Evolutionary conservation across 2,888 invertebrate genomes (phyloP), one percentile per base, ranked within the genome.

Genomic region (Troilus luridus): DNA sequence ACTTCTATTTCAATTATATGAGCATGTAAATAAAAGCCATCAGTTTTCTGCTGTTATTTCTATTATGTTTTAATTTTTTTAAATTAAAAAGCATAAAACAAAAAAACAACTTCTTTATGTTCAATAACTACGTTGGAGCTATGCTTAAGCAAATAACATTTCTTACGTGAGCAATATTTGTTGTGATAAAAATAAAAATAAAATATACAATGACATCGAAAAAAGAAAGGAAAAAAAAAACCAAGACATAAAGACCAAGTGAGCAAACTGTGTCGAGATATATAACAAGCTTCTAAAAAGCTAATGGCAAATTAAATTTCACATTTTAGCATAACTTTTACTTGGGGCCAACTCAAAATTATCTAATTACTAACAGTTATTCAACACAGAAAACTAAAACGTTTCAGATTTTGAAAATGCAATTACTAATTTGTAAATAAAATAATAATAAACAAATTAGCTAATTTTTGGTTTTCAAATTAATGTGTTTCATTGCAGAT

Each of bases 221-320:
- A 91, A 91, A 90, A 92, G 91, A 90, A 90, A 91, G 90, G 67
- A 91, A 88, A 92, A 92, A 90, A 91, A 88, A 92, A 92, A 92
- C 58, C 91, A 92, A 93, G 94, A 94, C 93, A 94, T 94, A 95
- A 95, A 94, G 94, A 95, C n/a, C 64, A 95, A 95, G 88, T 90
- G 88, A 90, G 90, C 90, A 88, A 90, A 90, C 59, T 67, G 91
- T 91, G 91, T 90, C 58, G 89, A 67, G 72, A 90, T 88, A 64
- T 62, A 90, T 91, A 88, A 91, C 24, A 91, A 92, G 92, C 92
- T 91, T 92, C 92, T 92, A 92, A 92, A 91, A 92, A 92, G 92
- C 92, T 92, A 90, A 90, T 59, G 77, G 90, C 90, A 90, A 90
- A 21, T 90, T 81, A 88, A 88, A 91, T 60, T 58, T n/a, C 85